These are phyloP conservation scores for Scelioninae gen. 1 DNA, from an alignment of 2,888 invertebrate species.

Conservation along the genomic window DNA sequence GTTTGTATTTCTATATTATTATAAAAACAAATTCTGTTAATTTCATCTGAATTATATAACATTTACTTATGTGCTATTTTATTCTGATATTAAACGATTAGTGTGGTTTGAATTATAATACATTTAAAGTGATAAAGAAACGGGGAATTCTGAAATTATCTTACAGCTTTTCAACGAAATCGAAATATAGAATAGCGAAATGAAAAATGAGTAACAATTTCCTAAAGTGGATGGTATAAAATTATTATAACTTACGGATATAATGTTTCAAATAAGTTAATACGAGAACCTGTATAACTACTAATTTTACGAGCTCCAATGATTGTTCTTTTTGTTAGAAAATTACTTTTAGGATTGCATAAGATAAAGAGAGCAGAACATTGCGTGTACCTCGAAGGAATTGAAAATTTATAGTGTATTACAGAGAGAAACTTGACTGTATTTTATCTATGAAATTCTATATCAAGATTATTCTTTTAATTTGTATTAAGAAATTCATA, in stretches of 20 bases:
- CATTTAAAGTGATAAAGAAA: too few relatives aligned
- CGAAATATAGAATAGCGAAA: too few relatives aligned
- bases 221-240: not conserved
- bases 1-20: too few relatives aligned
- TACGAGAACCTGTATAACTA: slow-evolving; percentile 2
- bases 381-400: slow-evolving; percentile 4
- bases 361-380: slow-evolving; percentile 2
- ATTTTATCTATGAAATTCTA: not conserved
- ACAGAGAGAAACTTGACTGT: not conserved
- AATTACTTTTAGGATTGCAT: slow-evolving; percentile 15
- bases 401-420: slow-evolving; percentile 2
- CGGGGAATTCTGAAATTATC: too few relatives aligned
- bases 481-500: too few relatives aligned
- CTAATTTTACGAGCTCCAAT: slow-evolving; percentile 13
- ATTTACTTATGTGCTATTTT: too few relatives aligned
- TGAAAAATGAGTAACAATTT: too few relatives aligned
- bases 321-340: slow-evolving; percentile 20
- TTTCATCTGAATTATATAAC: too few relatives aligned
- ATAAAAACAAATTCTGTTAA: too few relatives aligned
- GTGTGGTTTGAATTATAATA: too few relatives aligned
- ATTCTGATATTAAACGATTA: too few relatives aligned
- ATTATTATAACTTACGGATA: not conserved
- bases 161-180: not conserved
- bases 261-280: slow-evolving; percentile 11
- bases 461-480: not conserved